Percentiles rank a stretch among this genome's conserved stretches.
phyloP scores from a whole-genome alignment of 2,888 invertebrate genomes.

The Mythimna ferrago region DNA sequence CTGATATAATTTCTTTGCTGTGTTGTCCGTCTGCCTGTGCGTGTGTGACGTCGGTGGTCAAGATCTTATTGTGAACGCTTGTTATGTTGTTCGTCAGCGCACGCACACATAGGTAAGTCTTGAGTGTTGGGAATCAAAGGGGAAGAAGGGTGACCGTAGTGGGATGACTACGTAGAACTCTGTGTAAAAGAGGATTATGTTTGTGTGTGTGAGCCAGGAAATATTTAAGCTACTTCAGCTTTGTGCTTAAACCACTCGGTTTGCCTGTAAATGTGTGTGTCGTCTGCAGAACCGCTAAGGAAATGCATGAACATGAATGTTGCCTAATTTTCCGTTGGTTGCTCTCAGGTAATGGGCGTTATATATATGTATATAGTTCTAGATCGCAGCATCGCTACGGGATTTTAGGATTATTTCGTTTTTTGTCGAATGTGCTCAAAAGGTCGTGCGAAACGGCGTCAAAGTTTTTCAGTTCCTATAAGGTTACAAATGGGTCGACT shows the following conservation, averaged over 20 bases:
- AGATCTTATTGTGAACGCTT: slow-evolving; percentile 14
- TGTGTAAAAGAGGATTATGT: not conserved
- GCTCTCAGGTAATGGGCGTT: slow-evolving; percentile 52
- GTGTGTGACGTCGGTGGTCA: slow-evolving; percentile 61
- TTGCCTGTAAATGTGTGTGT: slow-evolving; percentile 7
- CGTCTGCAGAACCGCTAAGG: slow-evolving; percentile 42
- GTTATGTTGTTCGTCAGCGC: not conserved
- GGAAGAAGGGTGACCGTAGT: slow-evolving; percentile 1
- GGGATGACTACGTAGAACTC: not conserved
- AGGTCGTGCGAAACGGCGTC: slow-evolving; percentile 51
- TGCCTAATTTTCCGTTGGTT: slow-evolving; percentile 48
- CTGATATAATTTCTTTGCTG: slow-evolving; percentile 76
- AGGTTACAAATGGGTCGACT: slow-evolving; percentile 45
- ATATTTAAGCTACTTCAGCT: slow-evolving; percentile 1
- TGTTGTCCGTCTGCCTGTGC: slow-evolving; percentile 60
- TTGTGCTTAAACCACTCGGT: not conserved
- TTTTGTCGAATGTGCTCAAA: slow-evolving; percentile 39
- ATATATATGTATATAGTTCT: slow-evolving; percentile 34
- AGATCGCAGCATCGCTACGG: slow-evolving; percentile 38
- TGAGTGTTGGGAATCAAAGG: slow-evolving; percentile 2
- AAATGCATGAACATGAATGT: slow-evolving; percentile 42
- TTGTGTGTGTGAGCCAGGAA: slow-evolving; percentile 18
- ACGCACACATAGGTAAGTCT: slow-evolving; percentile 25
- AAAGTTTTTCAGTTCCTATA: slow-evolving; percentile 54
- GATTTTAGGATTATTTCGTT: slow-evolving; percentile 37